Conservation (phyloP, 2,113 vertebrate species). For the Parus major region DNA sequence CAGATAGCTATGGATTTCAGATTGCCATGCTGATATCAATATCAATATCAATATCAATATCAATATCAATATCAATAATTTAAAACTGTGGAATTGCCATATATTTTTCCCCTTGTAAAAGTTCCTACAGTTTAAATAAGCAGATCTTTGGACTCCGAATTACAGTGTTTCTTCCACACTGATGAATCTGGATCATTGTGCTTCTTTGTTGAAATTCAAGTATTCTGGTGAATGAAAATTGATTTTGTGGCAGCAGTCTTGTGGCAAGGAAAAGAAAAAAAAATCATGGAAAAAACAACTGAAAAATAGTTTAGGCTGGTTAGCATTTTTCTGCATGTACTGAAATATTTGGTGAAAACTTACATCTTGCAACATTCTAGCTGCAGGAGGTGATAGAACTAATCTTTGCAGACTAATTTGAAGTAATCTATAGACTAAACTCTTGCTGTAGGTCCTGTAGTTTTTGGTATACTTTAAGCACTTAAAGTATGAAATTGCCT, state of each 20-base stretch:
- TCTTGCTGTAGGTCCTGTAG: not conserved
- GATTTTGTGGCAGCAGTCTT: not conserved
- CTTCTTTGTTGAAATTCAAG: not conserved
- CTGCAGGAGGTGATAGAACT: not conserved
- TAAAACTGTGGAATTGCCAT: not conserved
- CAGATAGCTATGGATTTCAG: not conserved
- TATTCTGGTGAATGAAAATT: not conserved
- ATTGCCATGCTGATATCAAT: not conserved
- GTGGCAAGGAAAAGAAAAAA: not conserved
- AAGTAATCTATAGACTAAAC: not conserved
- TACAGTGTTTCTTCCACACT: not conserved
- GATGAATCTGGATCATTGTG: not conserved
- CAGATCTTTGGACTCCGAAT: not conserved
- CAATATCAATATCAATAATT: not conserved
- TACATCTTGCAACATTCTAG: not conserved
- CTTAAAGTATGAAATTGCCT: not conserved
- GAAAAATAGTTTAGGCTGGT: not conserved
- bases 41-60: too few relatives aligned
- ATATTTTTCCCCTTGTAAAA: not conserved
- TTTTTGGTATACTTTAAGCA: not conserved
- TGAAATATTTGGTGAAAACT: not conserved
- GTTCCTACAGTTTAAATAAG: not conserved
- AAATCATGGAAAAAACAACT: not conserved
- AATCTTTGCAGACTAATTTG: not conserved
- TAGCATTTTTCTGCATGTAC: accelerated